phyloP scores from a whole-genome alignment of 1,140 invertebrate genomes.

The Drosophila ercepeae region DNA sequence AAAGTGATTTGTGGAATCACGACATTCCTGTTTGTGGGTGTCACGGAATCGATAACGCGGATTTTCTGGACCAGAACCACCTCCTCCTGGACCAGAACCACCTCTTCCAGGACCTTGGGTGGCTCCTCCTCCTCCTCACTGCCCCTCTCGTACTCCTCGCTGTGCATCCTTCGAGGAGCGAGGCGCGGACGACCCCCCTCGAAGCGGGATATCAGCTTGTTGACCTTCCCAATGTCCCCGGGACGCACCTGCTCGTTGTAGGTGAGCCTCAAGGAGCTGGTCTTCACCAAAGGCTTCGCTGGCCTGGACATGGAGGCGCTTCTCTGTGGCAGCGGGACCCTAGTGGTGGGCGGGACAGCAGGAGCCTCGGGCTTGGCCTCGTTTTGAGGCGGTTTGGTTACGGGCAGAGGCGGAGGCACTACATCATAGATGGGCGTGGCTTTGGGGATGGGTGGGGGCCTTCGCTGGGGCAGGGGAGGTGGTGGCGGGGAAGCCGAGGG shows the following conservation, averaged over 20 bases:
- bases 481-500: constrained; percentile 59
- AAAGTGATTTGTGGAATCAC: constrained; percentile 63
- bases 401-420: constrained; percentile 59
- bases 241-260: constrained; percentile 76
- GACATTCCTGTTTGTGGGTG: constrained; percentile 44
- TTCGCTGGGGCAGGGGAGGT: constrained; percentile 62
- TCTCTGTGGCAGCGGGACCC: constrained; percentile 43
- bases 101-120: not conserved
- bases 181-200: constrained; percentile 64
- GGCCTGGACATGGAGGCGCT: constrained; percentile 69
- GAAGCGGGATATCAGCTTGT: constrained; percentile 76
- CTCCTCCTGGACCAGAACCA: not conserved
- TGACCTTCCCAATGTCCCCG: constrained; percentile 73
- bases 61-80: not conserved
- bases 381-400: constrained; percentile 34
- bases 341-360: not conserved
- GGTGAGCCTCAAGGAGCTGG: constrained; percentile 70
- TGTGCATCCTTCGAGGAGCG: constrained; percentile 46
- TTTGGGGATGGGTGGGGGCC: constrained; percentile 26
- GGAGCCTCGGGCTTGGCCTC: not conserved
- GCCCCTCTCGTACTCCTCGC: constrained; percentile 54
- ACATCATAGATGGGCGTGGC: constrained; percentile 58
- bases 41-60: constrained; percentile 14
- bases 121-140: not conserved
- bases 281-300: constrained; percentile 72